A percentile compares a stretch with the other conserved stretches of the same genome.
These are phyloP conservation scores for Mesorhabditis spiculigera DNA, from an alignment of 2,888 invertebrate species.

Conservation along the genomic window DNA sequence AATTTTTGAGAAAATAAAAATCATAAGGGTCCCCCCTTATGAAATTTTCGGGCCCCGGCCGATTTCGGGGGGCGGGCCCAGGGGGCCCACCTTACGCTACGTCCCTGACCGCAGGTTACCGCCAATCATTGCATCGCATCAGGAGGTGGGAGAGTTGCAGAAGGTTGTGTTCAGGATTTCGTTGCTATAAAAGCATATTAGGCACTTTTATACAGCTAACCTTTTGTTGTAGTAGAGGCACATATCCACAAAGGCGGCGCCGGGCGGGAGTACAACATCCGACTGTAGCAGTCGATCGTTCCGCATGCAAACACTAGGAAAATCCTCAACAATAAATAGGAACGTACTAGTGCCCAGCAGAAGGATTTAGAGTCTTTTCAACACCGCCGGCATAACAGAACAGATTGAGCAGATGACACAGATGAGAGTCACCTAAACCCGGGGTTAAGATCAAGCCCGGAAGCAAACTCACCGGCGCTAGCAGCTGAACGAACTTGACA, in stretches of 20 bases:
- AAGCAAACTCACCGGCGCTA: constrained; percentile 74
- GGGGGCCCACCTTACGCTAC: no score
- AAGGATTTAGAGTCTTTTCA: constrained; percentile 74
- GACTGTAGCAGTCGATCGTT: constrained; percentile 76
- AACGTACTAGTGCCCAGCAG: constrained; percentile 79
- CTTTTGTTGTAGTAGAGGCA: constrained; percentile 77
- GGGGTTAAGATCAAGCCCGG: not conserved
- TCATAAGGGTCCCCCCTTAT: no score
- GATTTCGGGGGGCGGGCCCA: no score
- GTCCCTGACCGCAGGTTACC: no score
- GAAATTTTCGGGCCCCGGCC: no score
- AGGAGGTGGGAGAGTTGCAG: constrained; percentile 3
- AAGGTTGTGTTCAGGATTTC: constrained; percentile 14
- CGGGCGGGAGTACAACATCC: constrained; percentile 28
- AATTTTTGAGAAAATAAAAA: no score
- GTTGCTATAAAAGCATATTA: constrained; percentile 22
- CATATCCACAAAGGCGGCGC: constrained; percentile 50
- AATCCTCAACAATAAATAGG: not conserved
- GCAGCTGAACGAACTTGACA: constrained; percentile 97
- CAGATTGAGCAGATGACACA: constrained; percentile 93
- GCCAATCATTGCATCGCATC: constrained; percentile 13
- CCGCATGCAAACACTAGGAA: constrained; percentile 82
- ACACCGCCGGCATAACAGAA: constrained; percentile 94
- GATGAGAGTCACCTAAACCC: constrained; percentile 71
- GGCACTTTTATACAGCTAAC: constrained; percentile 10